Evolutionary conservation across 2,888 invertebrate species (phyloP).

Genomic region (Alcis repandata): DNA sequence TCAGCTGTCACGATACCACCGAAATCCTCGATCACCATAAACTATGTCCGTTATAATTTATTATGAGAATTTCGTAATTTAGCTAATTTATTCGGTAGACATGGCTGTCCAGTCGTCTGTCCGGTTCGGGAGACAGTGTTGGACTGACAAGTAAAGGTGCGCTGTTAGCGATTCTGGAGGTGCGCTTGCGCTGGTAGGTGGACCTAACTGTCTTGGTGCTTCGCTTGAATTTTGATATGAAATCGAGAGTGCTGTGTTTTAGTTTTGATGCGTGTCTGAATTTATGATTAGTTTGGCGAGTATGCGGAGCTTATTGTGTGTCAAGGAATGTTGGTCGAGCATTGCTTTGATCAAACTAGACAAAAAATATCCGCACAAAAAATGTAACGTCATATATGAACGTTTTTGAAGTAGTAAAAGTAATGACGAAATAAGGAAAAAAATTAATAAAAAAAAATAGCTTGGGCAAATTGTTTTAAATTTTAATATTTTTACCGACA

Average conservation of each 20-base stretch:
- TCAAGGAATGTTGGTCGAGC: neutral
- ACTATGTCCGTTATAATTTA: conserved; percentile 45
- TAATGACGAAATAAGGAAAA: too few relatives aligned
- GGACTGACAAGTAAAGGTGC: conserved; percentile 76
- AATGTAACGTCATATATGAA: too few relatives aligned
- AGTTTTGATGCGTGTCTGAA: conserved; percentile 45
- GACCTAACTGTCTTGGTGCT: conserved; percentile 81
- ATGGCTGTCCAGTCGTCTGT: conserved; percentile 79
- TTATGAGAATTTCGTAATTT: conserved; percentile 34
- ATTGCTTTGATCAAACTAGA: neutral
- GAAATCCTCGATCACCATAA: conserved; percentile 59
- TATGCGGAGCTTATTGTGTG: conserved; percentile 12
- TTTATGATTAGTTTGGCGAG: conserved; percentile 30
- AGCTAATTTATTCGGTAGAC: conserved; percentile 34
- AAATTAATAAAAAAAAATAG: too few relatives aligned
- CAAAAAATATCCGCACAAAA: too few relatives aligned
- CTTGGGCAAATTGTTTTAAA: too few relatives aligned
- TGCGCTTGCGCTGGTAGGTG: conserved; percentile 71
- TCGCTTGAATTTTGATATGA: conserved; percentile 77
- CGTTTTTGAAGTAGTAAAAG: too few relatives aligned
- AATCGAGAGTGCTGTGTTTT: conserved; percentile 75
- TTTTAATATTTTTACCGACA: too few relatives aligned
- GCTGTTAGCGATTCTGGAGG: conserved; percentile 73
- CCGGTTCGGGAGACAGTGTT: conserved; percentile 76
- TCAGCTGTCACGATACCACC: conserved; percentile 42